Percentiles rank a stretch among this genome's conserved stretches.
Conservation (phyloP, 2,113 vertebrate species). For the Heterotilapia buettikoferi region DNA sequence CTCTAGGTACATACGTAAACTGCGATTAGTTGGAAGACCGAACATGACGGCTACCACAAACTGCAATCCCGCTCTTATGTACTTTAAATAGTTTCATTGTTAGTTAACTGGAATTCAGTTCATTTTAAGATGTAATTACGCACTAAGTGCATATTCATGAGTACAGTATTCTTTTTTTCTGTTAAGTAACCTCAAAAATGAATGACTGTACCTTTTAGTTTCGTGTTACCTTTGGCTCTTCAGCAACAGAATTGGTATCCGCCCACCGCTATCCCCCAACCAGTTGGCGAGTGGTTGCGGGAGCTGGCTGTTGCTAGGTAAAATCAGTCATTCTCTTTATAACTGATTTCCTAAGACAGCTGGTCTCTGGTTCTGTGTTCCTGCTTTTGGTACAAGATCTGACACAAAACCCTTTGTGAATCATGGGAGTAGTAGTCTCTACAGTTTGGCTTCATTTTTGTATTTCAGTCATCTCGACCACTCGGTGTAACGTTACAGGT, state of each 20-base stretch:
- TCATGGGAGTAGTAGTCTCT: neutral
- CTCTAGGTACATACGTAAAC: neutral
- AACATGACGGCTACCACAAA: neutral
- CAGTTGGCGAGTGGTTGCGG: neutral
- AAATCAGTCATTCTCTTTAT: neutral
- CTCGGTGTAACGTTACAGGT: neutral
- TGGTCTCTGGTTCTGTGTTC: neutral
- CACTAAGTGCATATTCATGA: neutral
- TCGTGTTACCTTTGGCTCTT: neutral
- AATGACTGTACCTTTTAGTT: neutral
- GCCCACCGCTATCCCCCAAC: neutral
- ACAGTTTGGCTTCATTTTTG: neutral
- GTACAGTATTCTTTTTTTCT: fast-evolving
- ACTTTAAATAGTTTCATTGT: neutral
- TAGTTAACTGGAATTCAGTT: neutral
- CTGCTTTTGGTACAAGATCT: neutral
- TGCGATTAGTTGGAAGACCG: neutral
- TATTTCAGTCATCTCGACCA: neutral
- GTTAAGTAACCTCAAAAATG: neutral
- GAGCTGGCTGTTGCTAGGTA: neutral
- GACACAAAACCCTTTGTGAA: neutral
- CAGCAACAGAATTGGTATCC: neutral
- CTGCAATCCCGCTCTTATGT: fast-evolving
- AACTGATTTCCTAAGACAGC: neutral
- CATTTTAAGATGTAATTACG: neutral